Base-by-base conservation (phyloP, 2,797 vertebrate species). In the Acipenser oxyrinchus region DNA sequence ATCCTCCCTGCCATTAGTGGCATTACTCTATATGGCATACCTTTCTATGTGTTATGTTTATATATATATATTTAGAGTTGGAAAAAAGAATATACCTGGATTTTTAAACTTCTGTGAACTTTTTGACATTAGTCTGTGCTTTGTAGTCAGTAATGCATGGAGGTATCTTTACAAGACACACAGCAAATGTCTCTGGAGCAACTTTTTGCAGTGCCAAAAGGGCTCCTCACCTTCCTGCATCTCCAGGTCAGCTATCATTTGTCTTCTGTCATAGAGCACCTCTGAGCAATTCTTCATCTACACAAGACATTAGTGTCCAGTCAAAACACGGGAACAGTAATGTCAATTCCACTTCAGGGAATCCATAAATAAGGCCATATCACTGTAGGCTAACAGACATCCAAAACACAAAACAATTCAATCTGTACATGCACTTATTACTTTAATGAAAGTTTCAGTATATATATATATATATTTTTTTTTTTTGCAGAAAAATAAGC, bases 151-250 rank as follows among this genome's bases (percentile, higher is more conserved):
- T 58, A 63, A 64, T 18, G 51, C 66, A 51, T 59, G 48, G 66
- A 65, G 59, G 49, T 59, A 57, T n/a, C 51, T 58, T 71, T 48
- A 50, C 50, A 63, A 62, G 61, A 67, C 50, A 67, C 64, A 71
- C 77, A 78, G 81, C 77, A 86, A 79, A 72, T 75, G 75, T 81
- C 76, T 71, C 72, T 18, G 71, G 60, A 78, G 62, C 67, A 74
- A 69, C 69, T 81, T 71, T 82, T 76, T 71, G 75, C 58, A 70
- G 68, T 63, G 76, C 82, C 77, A 78, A 73, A 66, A 78, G 78
- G 37, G 77, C 77, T 78, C 74, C 75, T 82, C 76, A 76, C 67
- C 78, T 77, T 68, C 63, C 58, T 11, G 71, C 76, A 68, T 53
- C 68, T 73, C 68, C 72, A 69, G 78, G 79, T 82, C 75, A 70